These are phyloP conservation scores for Melanotaenia pygmaea DNA, from an alignment of 2,797 vertebrate species.

Conservation along the genomic window DNA sequence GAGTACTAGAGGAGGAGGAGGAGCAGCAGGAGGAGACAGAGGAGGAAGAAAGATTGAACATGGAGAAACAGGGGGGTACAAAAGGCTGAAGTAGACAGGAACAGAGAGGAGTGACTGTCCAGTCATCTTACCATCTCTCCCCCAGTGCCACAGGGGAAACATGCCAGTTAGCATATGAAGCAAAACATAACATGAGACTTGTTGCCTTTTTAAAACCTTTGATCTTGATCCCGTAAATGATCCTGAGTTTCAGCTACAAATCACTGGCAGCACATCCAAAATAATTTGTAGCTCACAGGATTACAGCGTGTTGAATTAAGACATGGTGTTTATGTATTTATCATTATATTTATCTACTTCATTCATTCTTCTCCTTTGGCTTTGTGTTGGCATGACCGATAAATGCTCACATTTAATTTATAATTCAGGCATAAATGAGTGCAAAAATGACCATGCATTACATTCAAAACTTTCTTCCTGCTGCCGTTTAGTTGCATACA, in stretches of 20 bases:
- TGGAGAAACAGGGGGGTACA: conserved; percentile 22
- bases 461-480: not conserved
- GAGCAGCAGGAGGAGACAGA: conserved; percentile 47
- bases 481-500: not conserved
- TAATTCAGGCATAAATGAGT: not conserved
- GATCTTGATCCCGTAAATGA: conserved; percentile 42
- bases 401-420: not conserved
- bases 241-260: conserved; percentile 30
- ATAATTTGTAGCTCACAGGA: conserved; percentile 7
- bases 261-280: conserved; percentile 26
- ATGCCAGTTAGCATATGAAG: conserved; percentile 47
- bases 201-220: conserved; percentile 38
- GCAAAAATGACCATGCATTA: not conserved
- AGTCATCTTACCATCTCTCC: conserved; percentile 34
- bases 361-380: not conserved
- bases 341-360: not conserved
- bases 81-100: conserved; percentile 34
- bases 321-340: not conserved
- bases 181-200: conserved; percentile 53
- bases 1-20: conserved; percentile 46
- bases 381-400: not conserved
- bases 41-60: conserved; percentile 46
- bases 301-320: not conserved
- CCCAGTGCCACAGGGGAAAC: conserved; percentile 36
- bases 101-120: conserved; percentile 39